phyloP scores from a whole-genome alignment of 2,888 invertebrate genomes.

The Ophion obscuratus region DNA sequence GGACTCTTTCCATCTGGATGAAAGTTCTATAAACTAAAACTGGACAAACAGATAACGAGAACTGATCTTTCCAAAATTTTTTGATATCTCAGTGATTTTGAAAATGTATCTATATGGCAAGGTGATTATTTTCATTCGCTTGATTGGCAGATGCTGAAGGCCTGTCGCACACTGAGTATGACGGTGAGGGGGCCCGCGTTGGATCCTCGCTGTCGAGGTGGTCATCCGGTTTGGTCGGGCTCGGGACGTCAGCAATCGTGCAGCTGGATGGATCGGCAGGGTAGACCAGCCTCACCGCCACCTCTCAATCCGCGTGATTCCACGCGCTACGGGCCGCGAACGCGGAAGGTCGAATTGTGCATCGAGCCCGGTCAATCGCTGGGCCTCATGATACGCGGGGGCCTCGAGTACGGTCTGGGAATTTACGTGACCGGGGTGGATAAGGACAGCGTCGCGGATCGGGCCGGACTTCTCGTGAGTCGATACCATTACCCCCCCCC shows the following conservation, averaged over 20 bases:
- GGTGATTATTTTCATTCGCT: not conserved
- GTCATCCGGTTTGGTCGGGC: slow-evolving; percentile 82
- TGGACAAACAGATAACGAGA: too few species aligned
- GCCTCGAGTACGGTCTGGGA: slow-evolving; percentile 97
- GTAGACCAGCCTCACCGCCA: slow-evolving; percentile 94
- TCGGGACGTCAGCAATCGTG: slow-evolving; percentile 90
- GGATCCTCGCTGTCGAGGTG: slow-evolving; percentile 86
- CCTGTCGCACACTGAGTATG: slow-evolving; percentile 94
- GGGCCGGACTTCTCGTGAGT: slow-evolving; percentile 93
- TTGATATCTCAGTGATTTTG: too few species aligned
- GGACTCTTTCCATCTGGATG: not conserved
- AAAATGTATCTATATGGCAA: too few species aligned
- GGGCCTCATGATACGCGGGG: slow-evolving; percentile 97
- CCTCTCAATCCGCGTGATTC: slow-evolving; percentile 86
- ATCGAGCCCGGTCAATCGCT: slow-evolving; percentile 96
- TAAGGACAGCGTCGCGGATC: slow-evolving; percentile 96
- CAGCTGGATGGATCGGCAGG: slow-evolving; percentile 97
- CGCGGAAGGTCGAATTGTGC: slow-evolving; percentile 91
- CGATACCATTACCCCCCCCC: too few species aligned
- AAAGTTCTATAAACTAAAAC: not conserved
- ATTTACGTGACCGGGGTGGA: slow-evolving; percentile 98
- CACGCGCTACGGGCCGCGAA: slow-evolving; percentile 80
- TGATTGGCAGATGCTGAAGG: slow-evolving; percentile 92
- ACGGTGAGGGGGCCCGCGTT: slow-evolving; percentile 93
- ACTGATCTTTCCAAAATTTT: too few species aligned